Evolutionary conservation across 2,113 vertebrate genomes (phyloP).

Genomic region (Ceyx melanurus): DNA sequence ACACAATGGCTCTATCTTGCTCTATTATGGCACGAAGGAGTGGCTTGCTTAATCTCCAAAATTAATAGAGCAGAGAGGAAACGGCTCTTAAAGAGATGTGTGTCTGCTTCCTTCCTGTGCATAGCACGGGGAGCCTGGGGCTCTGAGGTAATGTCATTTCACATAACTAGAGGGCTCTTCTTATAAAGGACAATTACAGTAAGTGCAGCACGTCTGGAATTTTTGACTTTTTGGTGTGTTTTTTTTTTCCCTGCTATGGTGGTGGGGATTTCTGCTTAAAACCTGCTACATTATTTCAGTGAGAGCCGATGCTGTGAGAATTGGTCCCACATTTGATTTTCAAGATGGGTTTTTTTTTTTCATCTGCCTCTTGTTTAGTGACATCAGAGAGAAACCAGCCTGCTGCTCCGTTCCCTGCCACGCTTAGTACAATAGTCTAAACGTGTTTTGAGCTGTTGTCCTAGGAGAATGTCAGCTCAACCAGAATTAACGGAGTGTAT

Average conservation of each 20-base stretch:
- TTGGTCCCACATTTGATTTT: neutral
- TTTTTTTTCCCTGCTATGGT: neutral
- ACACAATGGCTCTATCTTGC: slow-evolving; percentile 74
- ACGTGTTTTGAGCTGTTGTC: neutral
- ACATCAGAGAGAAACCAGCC: neutral
- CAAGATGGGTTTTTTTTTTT: neutral
- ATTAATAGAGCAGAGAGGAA: slow-evolving; percentile 82
- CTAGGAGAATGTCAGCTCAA: slow-evolving; percentile 35
- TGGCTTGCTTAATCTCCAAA: slow-evolving; percentile 81
- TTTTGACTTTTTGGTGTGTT: slow-evolving; percentile 40
- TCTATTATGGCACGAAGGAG: slow-evolving; percentile 75
- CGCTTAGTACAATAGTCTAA: neutral
- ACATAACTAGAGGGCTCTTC: slow-evolving; percentile 74
- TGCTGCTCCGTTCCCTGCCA: slow-evolving; percentile 7
- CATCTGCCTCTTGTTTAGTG: neutral
- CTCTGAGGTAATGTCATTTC: slow-evolving; percentile 75
- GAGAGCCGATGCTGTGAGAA: neutral
- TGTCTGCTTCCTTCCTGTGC: slow-evolving; percentile 80
- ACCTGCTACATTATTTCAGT: neutral
- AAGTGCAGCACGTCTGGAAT: slow-evolving; percentile 57
- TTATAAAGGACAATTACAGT: slow-evolving; percentile 69
- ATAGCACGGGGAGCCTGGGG: slow-evolving; percentile 56
- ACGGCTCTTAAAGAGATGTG: slow-evolving; percentile 70
- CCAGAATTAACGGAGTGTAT: slow-evolving; percentile 28
- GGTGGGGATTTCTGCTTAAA: slow-evolving; percentile 30